Evolutionary conservation across 2,888 invertebrate genomes (phyloP), one percentile per base, ranked within the genome.

Genomic region (Dyspetes luteomarginatus): DNA sequence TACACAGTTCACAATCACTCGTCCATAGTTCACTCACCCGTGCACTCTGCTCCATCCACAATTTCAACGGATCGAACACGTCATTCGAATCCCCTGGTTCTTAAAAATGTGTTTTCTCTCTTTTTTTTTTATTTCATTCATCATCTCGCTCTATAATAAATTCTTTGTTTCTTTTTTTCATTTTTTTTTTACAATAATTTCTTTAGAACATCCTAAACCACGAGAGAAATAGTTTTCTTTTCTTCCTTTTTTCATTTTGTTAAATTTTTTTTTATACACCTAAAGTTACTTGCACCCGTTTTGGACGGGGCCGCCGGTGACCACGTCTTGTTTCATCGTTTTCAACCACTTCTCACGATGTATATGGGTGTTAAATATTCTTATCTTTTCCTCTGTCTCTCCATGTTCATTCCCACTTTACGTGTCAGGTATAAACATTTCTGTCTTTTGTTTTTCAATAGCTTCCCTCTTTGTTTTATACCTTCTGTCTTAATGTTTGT

Each of bases 211-310:
- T 85, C 87, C 88, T 88, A 88, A 88, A 87, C 85, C 86, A 85
- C 88, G 87, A 88, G 86, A 85, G 87, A 85, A 86, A 87, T 85
- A 86, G 82, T 87, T 82, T 84, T 85, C 82, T 85, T 83, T 83
- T 83, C 74, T 28, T 71, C 62, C 73, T 64, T 77, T 81, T 84
- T 89, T 89, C 89, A 62, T 84, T 81, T 77, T 78, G 84, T 65
- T 68, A 62, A 74, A 36, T 69, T 56, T 72, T 81, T 83, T 85
- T 90, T 89, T 90, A 87, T 90, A 90, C 90, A 90, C 86, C 90
- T 90, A 90, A 90, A 90, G 86, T 90, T 90, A 90, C 86, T 89
- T 88, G 89, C 90, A 90, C 89, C 89, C 90, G 87, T 89, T 89
- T 88, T 87, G 89, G 89, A 90, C 88, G 89, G 90, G 89, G 89